These are phyloP conservation scores for Parauchenoglanis punctatus DNA, from an alignment of 2,797 vertebrate species.

Conservation along the genomic window DNA sequence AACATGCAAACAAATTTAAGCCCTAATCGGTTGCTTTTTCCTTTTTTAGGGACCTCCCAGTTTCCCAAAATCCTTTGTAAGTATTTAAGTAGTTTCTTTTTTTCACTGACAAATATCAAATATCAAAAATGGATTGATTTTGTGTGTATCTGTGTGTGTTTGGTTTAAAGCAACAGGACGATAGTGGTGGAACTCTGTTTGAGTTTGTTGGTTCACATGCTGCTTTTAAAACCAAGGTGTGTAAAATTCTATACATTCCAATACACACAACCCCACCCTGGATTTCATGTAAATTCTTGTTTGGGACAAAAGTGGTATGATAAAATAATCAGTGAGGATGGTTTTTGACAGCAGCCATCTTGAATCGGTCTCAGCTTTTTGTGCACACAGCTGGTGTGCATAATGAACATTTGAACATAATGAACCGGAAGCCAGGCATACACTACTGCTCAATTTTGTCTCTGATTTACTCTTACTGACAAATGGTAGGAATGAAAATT, in stretches of 20 bases:
- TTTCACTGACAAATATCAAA: background rate
- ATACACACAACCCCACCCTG: background rate
- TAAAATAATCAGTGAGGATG: background rate
- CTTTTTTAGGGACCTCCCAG: constrained; percentile 79
- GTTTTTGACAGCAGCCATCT: background rate
- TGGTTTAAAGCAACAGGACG: constrained; percentile 77
- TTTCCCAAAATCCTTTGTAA: constrained; percentile 84
- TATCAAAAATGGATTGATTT: background rate
- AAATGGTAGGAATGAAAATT: background rate
- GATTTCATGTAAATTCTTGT: background rate
- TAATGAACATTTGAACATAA: background rate
- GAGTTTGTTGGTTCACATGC: constrained; percentile 74
- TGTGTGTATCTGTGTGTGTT: constrained; percentile 7
- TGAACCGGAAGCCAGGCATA: background rate
- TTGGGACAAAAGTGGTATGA: background rate
- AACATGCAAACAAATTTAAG: background rate
- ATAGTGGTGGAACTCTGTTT: constrained; percentile 74
- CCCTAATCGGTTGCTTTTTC: constrained; percentile 28
- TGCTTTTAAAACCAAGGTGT: constrained; percentile 83
- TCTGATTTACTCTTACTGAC: background rate
- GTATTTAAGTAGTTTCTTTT: constrained; percentile 63
- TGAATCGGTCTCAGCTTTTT: background rate
- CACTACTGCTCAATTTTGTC: background rate
- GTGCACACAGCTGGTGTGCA: too few relatives aligned
- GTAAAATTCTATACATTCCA: background rate